A percentile compares a stretch with the other conserved stretches of the same genome.
Evolutionary conservation across 1,140 invertebrate genomes (phyloP).

Genomic region (Nomia melanderi): DNA sequence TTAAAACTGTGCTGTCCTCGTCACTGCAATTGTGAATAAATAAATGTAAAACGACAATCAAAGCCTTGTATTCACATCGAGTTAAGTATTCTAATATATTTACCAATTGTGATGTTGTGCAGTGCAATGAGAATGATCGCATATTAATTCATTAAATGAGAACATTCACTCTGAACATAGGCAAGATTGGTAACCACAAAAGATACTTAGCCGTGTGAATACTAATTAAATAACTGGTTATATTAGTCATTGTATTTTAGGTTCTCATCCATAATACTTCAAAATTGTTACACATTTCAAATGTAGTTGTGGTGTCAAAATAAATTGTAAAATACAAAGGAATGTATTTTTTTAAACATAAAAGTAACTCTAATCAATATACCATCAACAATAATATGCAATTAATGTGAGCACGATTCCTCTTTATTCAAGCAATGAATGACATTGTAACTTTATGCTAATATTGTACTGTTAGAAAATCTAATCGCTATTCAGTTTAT

Average conservation of each 20-base stretch:
- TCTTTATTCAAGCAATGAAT: constrained; percentile 38
- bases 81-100: constrained; percentile 4
- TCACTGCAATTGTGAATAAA: constrained; percentile 31
- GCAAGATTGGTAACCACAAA: constrained; percentile 15
- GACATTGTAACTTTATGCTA: constrained; percentile 19
- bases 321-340: constrained; percentile 57
- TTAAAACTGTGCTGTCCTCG: constrained; percentile 34
- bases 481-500: constrained; percentile 16
- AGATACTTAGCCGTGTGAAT: constrained; percentile 8
- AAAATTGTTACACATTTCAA: constrained; percentile 64
- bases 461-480: constrained; percentile 30
- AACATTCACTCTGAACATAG: constrained; percentile 25
- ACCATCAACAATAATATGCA: constrained; percentile 45
- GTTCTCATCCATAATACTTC: constrained; percentile 50
- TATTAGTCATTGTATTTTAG: constrained; percentile 27
- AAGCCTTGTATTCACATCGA: neutral
- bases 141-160: constrained; percentile 21
- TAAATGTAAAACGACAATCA: constrained; percentile 20
- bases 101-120: constrained; percentile 8
- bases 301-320: constrained; percentile 58
- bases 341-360: constrained; percentile 63
- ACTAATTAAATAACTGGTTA: constrained; percentile 6
- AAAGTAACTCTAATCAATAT: constrained; percentile 46
- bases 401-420: constrained; percentile 58
- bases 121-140: constrained; percentile 5